A percentile compares a stretch with the other conserved stretches of the same genome.
phyloP scores from a whole-genome alignment of 2,888 invertebrate species.

The Parapristionchus giblindavisi region DNA sequence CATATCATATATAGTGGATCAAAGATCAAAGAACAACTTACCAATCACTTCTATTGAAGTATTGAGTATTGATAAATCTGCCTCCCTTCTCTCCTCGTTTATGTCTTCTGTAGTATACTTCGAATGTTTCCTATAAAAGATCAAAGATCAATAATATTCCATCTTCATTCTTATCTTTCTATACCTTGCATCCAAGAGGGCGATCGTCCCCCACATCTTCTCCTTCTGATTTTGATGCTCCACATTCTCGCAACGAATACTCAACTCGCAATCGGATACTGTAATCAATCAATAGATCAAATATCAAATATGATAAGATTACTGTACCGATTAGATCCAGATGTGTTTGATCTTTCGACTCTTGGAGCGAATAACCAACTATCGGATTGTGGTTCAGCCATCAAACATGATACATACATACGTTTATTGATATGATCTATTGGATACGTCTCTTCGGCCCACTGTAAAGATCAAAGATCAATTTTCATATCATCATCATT shows the following conservation, averaged over 20 bases:
- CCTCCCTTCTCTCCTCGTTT: not conserved
- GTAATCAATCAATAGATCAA: not conserved
- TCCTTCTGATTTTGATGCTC: not conserved
- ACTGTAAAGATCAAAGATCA: not conserved
- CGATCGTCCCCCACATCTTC: too few species aligned
- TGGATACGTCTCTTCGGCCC: constrained; percentile 19
- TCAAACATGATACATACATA: not conserved
- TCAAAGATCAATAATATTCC: not conserved
- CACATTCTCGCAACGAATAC: constrained; percentile 11
- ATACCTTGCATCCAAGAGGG: too few species aligned
- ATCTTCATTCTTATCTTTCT: not conserved
- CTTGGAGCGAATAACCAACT: constrained; percentile 21
- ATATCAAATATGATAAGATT: not conserved
- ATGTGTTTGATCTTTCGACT: not conserved
- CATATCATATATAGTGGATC: too few species aligned
- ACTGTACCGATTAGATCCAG: not conserved
- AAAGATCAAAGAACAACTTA: too few species aligned
- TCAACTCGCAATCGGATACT: constrained; percentile 5
- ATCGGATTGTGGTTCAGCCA: not conserved
- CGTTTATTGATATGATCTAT: not conserved
- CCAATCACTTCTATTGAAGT: not conserved
- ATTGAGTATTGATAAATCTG: not conserved
- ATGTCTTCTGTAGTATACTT: not conserved
- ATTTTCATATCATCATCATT: not conserved
- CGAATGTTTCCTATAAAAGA: not conserved